Evolutionary conservation across 1,140 invertebrate genomes (phyloP).

Genomic region (Drosophila serrata): DNA sequence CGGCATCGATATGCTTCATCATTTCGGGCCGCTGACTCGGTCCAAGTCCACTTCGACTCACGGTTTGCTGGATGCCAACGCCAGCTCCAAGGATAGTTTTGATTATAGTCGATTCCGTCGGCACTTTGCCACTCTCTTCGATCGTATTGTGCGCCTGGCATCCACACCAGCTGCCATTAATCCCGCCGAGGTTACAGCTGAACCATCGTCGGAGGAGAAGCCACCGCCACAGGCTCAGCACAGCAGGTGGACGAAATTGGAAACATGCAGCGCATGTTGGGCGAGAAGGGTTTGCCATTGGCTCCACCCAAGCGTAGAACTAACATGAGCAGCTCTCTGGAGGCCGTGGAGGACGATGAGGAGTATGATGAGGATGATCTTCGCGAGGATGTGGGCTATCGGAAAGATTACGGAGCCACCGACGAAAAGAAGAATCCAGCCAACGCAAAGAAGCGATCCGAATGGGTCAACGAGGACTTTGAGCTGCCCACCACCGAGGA

Average conservation of each 20-base stretch:
- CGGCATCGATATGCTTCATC: slow-evolving; percentile 83
- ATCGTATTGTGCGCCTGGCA: slow-evolving; percentile 75
- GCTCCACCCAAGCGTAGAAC: slow-evolving; percentile 20
- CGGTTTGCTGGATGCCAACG: slow-evolving; percentile 55
- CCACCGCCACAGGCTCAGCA: not conserved
- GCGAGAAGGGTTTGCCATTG: slow-evolving; percentile 27
- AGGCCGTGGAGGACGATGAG: slow-evolving; percentile 79
- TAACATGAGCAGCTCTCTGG: slow-evolving; percentile 60
- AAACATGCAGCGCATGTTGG: slow-evolving; percentile 63
- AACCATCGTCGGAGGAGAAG: not conserved
- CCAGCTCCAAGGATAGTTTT: slow-evolving; percentile 56
- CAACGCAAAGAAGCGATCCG: slow-evolving; percentile 51
- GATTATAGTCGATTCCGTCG: slow-evolving; percentile 76
- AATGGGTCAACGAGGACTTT: slow-evolving; percentile 81
- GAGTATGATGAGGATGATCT: slow-evolving; percentile 81
- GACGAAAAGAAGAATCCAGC: not conserved
- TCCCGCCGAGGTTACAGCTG: slow-evolving; percentile 5
- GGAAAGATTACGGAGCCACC: slow-evolving; percentile 67
- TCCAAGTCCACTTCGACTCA: slow-evolving; percentile 70
- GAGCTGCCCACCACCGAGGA: slow-evolving; percentile 80
- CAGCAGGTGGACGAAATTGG: slow-evolving; percentile 53
- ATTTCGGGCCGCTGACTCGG: slow-evolving; percentile 78
- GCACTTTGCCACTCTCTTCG: slow-evolving; percentile 75
- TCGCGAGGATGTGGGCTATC: slow-evolving; percentile 71
- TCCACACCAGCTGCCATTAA: slow-evolving; percentile 26